Evolutionary conservation across 2,888 invertebrate species (phyloP).

Genomic region (Caenorhabditis panamensis): DNA sequence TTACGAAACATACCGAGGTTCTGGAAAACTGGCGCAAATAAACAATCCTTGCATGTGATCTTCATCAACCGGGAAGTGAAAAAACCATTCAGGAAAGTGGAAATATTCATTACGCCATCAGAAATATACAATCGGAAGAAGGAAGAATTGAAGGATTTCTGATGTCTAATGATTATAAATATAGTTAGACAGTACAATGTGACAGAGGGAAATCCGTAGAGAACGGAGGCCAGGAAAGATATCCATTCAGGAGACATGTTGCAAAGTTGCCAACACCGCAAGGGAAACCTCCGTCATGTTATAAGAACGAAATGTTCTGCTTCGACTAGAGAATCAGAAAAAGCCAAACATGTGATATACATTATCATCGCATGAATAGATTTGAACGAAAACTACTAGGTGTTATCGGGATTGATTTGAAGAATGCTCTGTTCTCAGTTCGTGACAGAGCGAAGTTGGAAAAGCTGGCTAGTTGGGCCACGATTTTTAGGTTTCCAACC

Average conservation of each 20-base stretch:
- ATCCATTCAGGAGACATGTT: not conserved
- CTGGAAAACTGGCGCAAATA: conserved; percentile 10
- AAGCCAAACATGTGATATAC: no score
- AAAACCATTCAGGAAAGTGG: conserved; percentile 18
- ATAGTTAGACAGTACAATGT: conserved; percentile 18
- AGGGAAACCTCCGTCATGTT: no score
- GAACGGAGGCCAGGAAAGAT: not conserved
- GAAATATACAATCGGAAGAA: conserved; percentile 31
- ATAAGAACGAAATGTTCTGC: no score
- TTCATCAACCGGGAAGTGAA: conserved; percentile 5
- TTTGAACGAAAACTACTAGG: no score
- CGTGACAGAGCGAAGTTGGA: not conserved
- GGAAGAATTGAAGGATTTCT: conserved; percentile 13
- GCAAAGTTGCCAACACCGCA: no score
- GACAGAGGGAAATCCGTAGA: conserved; percentile 31
- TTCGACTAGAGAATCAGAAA: no score
- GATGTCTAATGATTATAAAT: not conserved
- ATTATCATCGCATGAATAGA: no score
- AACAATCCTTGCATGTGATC: conserved; percentile 17
- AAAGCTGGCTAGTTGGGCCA: not conserved
- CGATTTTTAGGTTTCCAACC: not conserved
- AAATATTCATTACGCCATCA: conserved; percentile 22
- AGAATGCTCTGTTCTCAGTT: no score
- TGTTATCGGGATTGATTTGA: no score
- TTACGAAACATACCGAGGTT: conserved; percentile 12